These are phyloP conservation scores for Drosophila sulfurigaster DNA, from an alignment of 1,140 invertebrate genomes.

Conservation along the genomic window DNA sequence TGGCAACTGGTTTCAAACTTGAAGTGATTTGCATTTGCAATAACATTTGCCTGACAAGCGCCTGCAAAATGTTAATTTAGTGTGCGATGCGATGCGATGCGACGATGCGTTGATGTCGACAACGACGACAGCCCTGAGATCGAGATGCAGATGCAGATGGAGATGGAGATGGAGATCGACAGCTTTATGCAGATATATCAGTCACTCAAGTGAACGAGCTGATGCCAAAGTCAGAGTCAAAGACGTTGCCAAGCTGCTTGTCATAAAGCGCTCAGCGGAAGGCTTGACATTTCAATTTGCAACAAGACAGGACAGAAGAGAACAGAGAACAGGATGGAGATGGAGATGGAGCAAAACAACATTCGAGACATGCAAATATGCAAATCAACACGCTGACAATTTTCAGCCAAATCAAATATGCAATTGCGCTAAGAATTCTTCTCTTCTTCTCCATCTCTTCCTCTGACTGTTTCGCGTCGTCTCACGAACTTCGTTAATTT, in stretches of 20 bases:
- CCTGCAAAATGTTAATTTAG: slow-evolving; percentile 81
- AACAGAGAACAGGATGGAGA: slow-evolving; percentile 35
- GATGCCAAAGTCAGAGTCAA: slow-evolving; percentile 23
- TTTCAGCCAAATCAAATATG: slow-evolving; percentile 78
- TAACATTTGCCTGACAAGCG: slow-evolving; percentile 79
- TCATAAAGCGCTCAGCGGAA: slow-evolving; percentile 78
- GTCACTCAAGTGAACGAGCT: slow-evolving; percentile 56
- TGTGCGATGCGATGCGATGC: slow-evolving; percentile 67
- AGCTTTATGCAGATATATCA: slow-evolving; percentile 79
- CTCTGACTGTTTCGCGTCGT: slow-evolving; percentile 14
- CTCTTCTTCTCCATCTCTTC: slow-evolving; percentile 28
- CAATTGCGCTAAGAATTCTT: slow-evolving; percentile 54
- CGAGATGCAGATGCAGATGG: slow-evolving; percentile 31
- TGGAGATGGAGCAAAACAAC: slow-evolving; percentile 16
- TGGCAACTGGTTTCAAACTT: slow-evolving; percentile 65
- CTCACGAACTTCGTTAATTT: slow-evolving; percentile 80
- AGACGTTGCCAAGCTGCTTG: slow-evolving; percentile 63
- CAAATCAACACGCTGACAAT: slow-evolving; percentile 77
- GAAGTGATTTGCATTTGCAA: slow-evolving; percentile 74
- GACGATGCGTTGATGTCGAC: slow-evolving; percentile 63
- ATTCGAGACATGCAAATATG: slow-evolving; percentile 78
- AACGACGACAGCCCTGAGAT: slow-evolving; percentile 41
- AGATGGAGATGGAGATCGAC: slow-evolving; percentile 43
- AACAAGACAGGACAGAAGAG: slow-evolving; percentile 33
- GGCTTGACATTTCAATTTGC: slow-evolving; percentile 83